Evolutionary conservation across 2,113 vertebrate species (phyloP).

Genomic region (Micromys minutus): DNA sequence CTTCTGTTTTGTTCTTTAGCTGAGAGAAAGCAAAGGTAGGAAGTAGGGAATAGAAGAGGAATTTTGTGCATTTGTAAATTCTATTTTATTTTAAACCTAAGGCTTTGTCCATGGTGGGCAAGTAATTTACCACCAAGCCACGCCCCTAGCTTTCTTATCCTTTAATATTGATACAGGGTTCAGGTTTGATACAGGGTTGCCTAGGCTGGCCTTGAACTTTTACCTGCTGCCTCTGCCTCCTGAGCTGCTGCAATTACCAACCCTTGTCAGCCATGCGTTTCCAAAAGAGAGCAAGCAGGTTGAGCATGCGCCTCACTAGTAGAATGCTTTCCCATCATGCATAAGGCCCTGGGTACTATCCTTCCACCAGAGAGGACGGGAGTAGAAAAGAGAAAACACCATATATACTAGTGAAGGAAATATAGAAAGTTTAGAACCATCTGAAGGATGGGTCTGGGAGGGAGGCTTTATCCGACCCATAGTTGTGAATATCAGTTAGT

Average conservation of each 20-base stretch:
- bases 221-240: background rate
- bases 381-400: background rate
- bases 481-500: constrained; percentile 3
- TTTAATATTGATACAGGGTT: background rate
- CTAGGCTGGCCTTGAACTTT: background rate
- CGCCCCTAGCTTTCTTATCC: background rate
- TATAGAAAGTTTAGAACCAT: background rate
- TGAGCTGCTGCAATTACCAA: background rate
- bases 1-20: too few species aligned
- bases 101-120: too few species aligned
- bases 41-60: background rate
- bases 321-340: background rate
- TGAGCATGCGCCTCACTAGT: background rate
- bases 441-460: background rate
- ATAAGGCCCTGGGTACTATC: background rate
- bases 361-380: background rate
- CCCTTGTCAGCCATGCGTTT: background rate
- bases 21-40: background rate
- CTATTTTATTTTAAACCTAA: background rate
- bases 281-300: background rate
- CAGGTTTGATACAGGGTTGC: background rate
- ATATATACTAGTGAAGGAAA: background rate
- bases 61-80: background rate
- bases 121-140: background rate
- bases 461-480: background rate